Percentiles rank a stretch among this genome's conserved stretches.
phyloP scores from a whole-genome alignment of 2,888 invertebrate species.

The Ceramica pisi region DNA sequence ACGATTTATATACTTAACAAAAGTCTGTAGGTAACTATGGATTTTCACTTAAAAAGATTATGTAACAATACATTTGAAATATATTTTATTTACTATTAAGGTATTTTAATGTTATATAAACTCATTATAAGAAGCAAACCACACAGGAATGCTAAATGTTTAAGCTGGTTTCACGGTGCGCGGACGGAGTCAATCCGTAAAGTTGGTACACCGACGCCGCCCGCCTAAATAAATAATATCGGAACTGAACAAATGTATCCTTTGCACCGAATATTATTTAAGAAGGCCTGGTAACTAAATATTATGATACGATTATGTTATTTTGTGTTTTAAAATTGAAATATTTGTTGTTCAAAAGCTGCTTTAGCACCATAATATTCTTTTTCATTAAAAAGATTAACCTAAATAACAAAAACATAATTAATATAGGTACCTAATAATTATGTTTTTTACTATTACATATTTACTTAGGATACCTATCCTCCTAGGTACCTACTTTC shows the following conservation, averaged over 20 bases:
- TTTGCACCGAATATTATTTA: constrained; percentile 22
- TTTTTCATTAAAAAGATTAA: too few species aligned
- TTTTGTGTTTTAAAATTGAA: too few species aligned
- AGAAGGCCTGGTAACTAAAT: constrained; percentile 14
- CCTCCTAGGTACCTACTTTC: too few species aligned
- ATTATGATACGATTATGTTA: constrained; percentile 1
- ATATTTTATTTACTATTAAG: neutral
- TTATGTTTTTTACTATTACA: too few species aligned
- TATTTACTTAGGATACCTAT: too few species aligned
- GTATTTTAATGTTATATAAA: neutral
- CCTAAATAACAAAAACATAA: too few species aligned
- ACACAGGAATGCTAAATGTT: constrained; percentile 32
- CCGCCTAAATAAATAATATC: constrained; percentile 54
- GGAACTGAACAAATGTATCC: constrained; percentile 45
- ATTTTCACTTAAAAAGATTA: neutral
- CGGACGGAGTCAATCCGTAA: constrained; percentile 54
- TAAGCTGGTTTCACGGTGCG: constrained; percentile 42
- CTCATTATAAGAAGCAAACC: constrained; percentile 27
- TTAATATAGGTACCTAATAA: too few species aligned
- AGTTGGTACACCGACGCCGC: constrained; percentile 27
- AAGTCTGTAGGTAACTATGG: too few species aligned
- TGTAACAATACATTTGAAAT: neutral
- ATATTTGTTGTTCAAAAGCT: too few species aligned
- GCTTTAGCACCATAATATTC: too few species aligned
- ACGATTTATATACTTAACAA: neutral